Evolutionary conservation across 2,113 vertebrate genomes (phyloP).

Genomic region (Smithornis capensis): DNA sequence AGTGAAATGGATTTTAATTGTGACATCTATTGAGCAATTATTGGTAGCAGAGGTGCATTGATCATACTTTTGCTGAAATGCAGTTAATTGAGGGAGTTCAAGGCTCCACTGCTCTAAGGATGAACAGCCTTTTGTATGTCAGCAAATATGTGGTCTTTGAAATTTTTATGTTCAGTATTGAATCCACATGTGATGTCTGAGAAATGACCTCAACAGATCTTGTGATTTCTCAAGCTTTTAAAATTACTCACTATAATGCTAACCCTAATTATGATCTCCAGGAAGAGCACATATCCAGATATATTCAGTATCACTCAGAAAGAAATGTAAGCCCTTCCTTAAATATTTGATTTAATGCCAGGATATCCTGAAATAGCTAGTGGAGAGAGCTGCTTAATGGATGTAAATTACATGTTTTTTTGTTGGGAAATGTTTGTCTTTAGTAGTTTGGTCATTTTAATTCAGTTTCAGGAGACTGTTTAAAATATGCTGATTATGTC

Average conservation of each 20-base stretch:
- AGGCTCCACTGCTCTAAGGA: neutral
- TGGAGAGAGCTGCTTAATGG: neutral
- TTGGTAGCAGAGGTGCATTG: neutral
- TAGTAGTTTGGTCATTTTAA: neutral
- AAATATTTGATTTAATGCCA: constrained; percentile 35
- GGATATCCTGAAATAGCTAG: constrained; percentile 25
- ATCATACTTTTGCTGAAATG: neutral
- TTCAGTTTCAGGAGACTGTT: neutral
- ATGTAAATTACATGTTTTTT: neutral
- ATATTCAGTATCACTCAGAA: neutral
- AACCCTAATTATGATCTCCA: constrained; percentile 28
- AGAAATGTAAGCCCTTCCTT: neutral
- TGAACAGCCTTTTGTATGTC: neutral
- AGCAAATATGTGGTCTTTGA: neutral
- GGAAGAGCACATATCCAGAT: constrained; percentile 8
- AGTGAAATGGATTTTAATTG: neutral
- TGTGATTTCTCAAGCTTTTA: constrained; percentile 22
- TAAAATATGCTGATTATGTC: constrained; percentile 5
- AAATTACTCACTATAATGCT: neutral
- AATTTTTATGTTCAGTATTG: neutral
- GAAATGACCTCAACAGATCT: constrained; percentile 1
- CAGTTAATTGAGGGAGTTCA: neutral
- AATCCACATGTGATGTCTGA: constrained; percentile 2
- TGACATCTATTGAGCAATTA: neutral
- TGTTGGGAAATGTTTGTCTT: neutral